Evolutionary conservation across 2,888 invertebrate species (phyloP), one percentile per base, ranked within the genome.

Genomic region (Lepas anatifera): DNA sequence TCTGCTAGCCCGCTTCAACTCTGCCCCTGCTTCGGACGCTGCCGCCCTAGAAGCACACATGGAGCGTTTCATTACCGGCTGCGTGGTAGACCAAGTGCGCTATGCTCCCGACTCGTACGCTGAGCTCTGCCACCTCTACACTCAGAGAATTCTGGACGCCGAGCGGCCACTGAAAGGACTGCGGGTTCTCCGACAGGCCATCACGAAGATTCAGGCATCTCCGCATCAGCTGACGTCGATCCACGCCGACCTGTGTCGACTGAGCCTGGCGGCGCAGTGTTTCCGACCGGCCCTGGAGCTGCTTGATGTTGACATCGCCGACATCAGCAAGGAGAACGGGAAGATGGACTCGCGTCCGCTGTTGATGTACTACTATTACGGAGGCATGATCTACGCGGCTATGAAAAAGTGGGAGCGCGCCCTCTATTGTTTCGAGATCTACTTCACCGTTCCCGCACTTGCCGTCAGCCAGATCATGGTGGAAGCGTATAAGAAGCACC

Each of bases 401-500:
- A 81, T 96, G 76, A 95, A 96, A 80, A 92, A 95, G 78, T 93
- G 91, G 78, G 92, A 95, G 75, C 85, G 94, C 77, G 95, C 96
- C 13, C 82, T 95, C 72, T 96, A 95, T 81, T 96, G 94, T 81
- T 95, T 93, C 81, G 96, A 97, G 86, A 93, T 95, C 27, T 95
- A 91, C 71, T 88, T 95, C 71, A 95, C 95, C 37, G 95, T 95
- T n/a, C 96, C 96, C 4, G 91, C 94, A 41, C 86, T 89, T 83
- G 92, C 92, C 48, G 92, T 97, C 72, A 96, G 96, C 72, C 94
- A 95, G 79, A 94, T 98, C 72, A 96, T 97, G 95, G 83, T 98
- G 72, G 97, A 97, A 82, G 89, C 96, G 22, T 97, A 96, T 80
- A 97, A 97, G 81, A 98, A 98, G 80, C 96, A 91, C 78, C 89